phyloP scores from a whole-genome alignment of 2,797 vertebrate species.

The Acanthornis magna region DNA sequence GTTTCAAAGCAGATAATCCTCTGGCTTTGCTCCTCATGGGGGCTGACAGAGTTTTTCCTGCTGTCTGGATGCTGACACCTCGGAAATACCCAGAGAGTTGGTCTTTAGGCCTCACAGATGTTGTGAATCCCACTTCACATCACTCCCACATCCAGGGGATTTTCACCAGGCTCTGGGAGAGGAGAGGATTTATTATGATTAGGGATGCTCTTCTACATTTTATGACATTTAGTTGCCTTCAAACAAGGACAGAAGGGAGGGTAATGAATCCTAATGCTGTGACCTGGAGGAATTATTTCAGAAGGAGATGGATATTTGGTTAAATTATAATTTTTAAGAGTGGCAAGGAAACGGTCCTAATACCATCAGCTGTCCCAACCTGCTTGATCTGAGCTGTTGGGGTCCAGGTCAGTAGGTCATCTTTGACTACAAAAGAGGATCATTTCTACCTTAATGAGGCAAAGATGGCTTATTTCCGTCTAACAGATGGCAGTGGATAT shows the following conservation, averaged over 20 bases:
- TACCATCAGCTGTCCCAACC: background rate
- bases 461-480: slow-evolving; percentile 46
- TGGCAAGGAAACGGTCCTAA: background rate
- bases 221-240: background rate
- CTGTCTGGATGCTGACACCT: background rate
- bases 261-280: background rate
- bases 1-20: background rate
- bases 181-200: background rate
- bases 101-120: background rate
- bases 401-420: slow-evolving; percentile 48
- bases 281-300: background rate
- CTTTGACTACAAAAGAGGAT: slow-evolving; percentile 35
- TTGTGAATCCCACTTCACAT: background rate
- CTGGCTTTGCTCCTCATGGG: background rate
- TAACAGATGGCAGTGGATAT: slow-evolving; percentile 41
- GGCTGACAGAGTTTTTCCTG: background rate
- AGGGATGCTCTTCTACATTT: background rate
- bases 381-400: slow-evolving; percentile 28
- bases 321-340: background rate
- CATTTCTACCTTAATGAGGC: slow-evolving; percentile 51
- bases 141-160: background rate
- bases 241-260: background rate
- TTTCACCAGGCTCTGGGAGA: background rate
- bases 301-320: background rate
- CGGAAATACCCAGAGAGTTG: background rate